Percentiles rank a stretch among this genome's conserved stretches.
Conservation (phyloP, 2,113 vertebrate species). For the Embiotoca jacksoni region DNA sequence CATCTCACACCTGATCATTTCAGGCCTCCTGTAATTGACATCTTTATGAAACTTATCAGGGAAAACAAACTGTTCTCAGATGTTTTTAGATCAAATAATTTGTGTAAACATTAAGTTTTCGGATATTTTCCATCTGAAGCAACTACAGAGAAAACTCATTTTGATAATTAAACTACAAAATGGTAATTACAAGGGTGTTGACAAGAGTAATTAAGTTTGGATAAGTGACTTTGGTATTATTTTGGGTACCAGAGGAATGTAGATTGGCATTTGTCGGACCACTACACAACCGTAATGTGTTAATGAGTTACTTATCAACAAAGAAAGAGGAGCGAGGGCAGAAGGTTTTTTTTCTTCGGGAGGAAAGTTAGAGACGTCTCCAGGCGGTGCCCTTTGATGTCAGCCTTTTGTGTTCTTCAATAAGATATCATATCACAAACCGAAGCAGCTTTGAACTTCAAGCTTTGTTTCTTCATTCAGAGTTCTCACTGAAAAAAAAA, state of each 20-base stretch:
- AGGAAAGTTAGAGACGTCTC: constrained; percentile 50
- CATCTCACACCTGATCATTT: background rate
- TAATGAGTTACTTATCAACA: constrained; percentile 50
- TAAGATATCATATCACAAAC: constrained; percentile 71
- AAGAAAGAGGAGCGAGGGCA: constrained; percentile 23
- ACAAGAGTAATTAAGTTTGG: background rate
- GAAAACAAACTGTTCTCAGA: background rate
- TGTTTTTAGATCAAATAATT: background rate
- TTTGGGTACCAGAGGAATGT: background rate
- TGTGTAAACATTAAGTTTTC: background rate
- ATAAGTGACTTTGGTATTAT: constrained; percentile 6
- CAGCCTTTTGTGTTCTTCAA: constrained; percentile 66
- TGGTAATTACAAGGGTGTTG: constrained; percentile 6
- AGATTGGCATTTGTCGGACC: constrained; percentile 14
- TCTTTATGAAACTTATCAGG: background rate
- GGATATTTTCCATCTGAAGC: background rate
- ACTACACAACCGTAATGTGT: constrained; percentile 2
- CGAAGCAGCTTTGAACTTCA: constrained; percentile 66
- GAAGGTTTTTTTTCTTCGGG: constrained; percentile 35
- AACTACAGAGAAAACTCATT: background rate
- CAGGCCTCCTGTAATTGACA: background rate
- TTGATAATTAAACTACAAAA: constrained; percentile 12
- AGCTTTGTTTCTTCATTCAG: constrained; percentile 70
- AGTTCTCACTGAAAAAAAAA: constrained; percentile 18
- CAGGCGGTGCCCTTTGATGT: constrained; percentile 66